Evolutionary conservation across 2,888 invertebrate species (phyloP).

Genomic region (Xanthostigma xanthostigma): DNA sequence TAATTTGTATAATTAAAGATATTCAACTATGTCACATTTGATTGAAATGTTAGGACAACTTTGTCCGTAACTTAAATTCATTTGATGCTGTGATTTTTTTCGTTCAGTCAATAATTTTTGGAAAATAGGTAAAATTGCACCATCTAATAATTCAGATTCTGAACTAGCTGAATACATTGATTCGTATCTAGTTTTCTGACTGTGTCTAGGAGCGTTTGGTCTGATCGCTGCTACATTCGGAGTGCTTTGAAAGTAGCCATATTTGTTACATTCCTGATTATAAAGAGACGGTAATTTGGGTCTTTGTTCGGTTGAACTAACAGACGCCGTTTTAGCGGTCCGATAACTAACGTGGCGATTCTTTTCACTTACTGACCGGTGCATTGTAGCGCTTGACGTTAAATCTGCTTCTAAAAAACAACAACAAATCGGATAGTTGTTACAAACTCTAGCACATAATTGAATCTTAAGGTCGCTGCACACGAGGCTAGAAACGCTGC

Average conservation of each 20-base stretch:
- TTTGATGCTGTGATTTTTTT: constrained; percentile 48
- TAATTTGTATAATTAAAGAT: constrained; percentile 43
- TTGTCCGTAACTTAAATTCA: constrained; percentile 59
- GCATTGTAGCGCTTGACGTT: constrained; percentile 17
- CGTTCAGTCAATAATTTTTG: constrained; percentile 79
- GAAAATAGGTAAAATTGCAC: constrained; percentile 78
- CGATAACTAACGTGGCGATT: constrained; percentile 22
- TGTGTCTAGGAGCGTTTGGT: constrained; percentile 11
- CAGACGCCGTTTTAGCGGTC: constrained; percentile 16
- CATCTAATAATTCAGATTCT: constrained; percentile 68
- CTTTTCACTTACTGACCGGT: constrained; percentile 26
- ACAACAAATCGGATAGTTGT: no score
- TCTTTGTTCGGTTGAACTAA: constrained; percentile 3
- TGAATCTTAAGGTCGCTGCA: no score
- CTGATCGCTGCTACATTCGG: constrained; percentile 39
- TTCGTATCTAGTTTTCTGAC: constrained; percentile 21
- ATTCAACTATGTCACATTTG: constrained; percentile 90
- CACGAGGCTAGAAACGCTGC: no score
- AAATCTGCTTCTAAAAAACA: no score
- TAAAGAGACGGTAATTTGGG: constrained; percentile 18
- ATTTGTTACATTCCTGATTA: constrained; percentile 27
- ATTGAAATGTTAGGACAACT: constrained; percentile 91
- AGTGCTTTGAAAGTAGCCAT: constrained; percentile 42
- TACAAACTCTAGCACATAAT: no score
- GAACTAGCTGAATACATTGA: constrained; percentile 65